Conservation (phyloP, 2,797 vertebrate species). For the Crenuchus spilurus region DNA sequence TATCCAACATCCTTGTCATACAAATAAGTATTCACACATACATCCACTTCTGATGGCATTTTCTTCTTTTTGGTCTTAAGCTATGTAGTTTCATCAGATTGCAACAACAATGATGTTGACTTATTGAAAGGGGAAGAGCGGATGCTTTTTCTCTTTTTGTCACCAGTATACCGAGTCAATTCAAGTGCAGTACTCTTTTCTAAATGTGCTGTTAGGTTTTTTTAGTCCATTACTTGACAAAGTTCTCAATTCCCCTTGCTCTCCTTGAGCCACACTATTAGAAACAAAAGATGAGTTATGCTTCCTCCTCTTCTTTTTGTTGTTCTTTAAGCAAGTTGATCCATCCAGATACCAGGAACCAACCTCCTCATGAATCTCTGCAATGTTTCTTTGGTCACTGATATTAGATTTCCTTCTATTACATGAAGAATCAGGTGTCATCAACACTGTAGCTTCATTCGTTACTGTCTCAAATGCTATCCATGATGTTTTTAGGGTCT, state of each 20-base stretch:
- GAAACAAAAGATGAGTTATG: not conserved
- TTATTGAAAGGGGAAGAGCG: not conserved
- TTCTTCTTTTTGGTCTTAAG: slow-evolving; percentile 37
- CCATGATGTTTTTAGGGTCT: not conserved
- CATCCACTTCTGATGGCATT: not conserved
- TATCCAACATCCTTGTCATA: not conserved
- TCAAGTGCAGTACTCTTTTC: not conserved
- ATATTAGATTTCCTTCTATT: not conserved
- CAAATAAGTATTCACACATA: not conserved
- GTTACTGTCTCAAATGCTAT: not conserved
- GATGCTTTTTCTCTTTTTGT: not conserved
- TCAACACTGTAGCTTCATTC: not conserved
- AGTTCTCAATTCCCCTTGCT: not conserved
- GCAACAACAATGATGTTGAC: not conserved
- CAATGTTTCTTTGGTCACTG: not conserved
- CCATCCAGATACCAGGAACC: not conserved
- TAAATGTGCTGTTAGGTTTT: not conserved
- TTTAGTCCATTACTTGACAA: not conserved
- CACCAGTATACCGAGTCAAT: not conserved
- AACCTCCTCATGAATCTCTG: not conserved
- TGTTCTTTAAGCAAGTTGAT: not conserved
- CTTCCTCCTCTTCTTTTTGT: slow-evolving; percentile 28
- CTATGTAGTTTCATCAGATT: not conserved
- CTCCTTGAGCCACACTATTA: not conserved
- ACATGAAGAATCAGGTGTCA: not conserved